Evolutionary conservation across 2,113 vertebrate genomes (phyloP), one percentile per base, ranked within the genome.

Genomic region (Pterocles gutturalis): DNA sequence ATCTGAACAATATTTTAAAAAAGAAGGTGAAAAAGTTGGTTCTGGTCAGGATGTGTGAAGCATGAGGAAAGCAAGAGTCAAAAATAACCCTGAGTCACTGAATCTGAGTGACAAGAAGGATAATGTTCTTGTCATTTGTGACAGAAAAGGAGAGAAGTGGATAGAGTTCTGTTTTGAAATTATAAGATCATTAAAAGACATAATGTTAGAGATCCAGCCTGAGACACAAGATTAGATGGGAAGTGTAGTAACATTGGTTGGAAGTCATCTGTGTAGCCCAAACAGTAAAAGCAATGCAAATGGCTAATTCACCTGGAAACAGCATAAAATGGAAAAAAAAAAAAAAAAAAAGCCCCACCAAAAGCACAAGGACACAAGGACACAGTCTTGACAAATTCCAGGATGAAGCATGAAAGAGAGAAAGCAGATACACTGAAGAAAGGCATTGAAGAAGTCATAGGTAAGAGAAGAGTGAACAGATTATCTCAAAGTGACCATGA

Each of bases 11-110:
- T 16, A 69, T 10, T 5, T 38, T 7, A 4, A 17, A 36, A 60
- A 61, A 54, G 12, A 89, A 55, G 0, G 19, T 67, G 31, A n/a
- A 73, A 70, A 41, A 80, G 33, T 24, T 88, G 36, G 15, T 83
- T 71, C 51, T 78, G 92, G 90, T 72, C 88, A 94, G 60, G 18
- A 78, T 38, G 7, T 38, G 73, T 41, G 45, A 94, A 94, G 51
- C 33, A 72, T 25, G 43, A 96, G 38, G 69, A 78, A 94, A 78
- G 36, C 15, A 80, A 57, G 22, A 93, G 75, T 60, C 8, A 92
- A 94, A 94, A 92, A 92, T 66, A 92, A 93, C 29, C 70, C 75
- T 80, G 60, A 86, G 88, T 83, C 79, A 96, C 49, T 81, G 71
- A 77, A 72, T 73, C 29, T 90, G 76, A 95, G 51, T 78, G 90